Conservation (phyloP, 37 sponge, comb jelly and placozoan species). For the Crambe crambe region DNA sequence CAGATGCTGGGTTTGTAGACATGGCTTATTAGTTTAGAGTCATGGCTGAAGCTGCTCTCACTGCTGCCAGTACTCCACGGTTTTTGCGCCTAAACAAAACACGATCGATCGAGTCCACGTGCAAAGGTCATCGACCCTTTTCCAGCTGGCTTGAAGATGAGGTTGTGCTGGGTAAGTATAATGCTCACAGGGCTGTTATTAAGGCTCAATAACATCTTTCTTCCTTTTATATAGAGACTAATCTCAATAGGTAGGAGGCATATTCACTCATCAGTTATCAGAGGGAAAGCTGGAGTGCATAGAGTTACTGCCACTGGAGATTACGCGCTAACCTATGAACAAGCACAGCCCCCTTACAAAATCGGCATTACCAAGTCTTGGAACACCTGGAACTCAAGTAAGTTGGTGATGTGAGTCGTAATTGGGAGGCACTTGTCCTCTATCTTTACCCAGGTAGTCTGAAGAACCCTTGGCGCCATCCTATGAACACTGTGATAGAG, state of each 20-base stretch:
- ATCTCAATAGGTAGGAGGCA: not conserved
- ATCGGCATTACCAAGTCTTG: slow-evolving; percentile 56
- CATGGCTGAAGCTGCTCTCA: too few relatives aligned
- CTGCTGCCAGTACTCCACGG: too few relatives aligned
- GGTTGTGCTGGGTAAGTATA: too few relatives aligned
- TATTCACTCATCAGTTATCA: slow-evolving; percentile 9
- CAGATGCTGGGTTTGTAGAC: not conserved
- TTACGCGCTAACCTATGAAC: slow-evolving; percentile 51
- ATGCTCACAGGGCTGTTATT: too few relatives aligned
- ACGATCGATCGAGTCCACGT: too few relatives aligned
- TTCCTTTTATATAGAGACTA: not conserved
- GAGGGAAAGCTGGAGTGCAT: slow-evolving; percentile 25
- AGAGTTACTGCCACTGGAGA: slow-evolving; percentile 39
- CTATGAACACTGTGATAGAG: slow-evolving; percentile 21
- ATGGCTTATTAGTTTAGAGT: too few relatives aligned
- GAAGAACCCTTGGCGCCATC: slow-evolving; percentile 3
- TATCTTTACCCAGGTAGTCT: slow-evolving; percentile 19
- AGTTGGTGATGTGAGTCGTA: not conserved
- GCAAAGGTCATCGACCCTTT: not conserved
- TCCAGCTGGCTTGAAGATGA: too few relatives aligned
- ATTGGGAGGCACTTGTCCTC: not conserved
- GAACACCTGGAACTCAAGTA: slow-evolving; percentile 51
- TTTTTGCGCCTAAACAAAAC: too few relatives aligned
- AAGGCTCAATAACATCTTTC: too few relatives aligned
- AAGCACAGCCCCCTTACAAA: slow-evolving; percentile 48